Conservation (phyloP, 2,888 invertebrate genomes). For the Julus scandinavius region DNA sequence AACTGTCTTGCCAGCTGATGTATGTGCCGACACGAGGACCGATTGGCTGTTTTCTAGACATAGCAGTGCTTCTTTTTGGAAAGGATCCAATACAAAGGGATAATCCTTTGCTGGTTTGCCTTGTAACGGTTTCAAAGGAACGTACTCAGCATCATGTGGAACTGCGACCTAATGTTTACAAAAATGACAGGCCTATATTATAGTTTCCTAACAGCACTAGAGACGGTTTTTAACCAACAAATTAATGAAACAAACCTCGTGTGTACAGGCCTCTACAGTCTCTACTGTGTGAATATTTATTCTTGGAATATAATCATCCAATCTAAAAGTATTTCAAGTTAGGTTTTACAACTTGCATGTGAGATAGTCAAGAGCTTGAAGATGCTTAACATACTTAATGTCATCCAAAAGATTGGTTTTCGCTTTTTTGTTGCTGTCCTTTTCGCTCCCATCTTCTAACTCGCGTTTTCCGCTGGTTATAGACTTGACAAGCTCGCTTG, state of each 20-base stretch:
- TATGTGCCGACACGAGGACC: conserved; percentile 98
- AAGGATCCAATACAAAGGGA: conserved; percentile 94
- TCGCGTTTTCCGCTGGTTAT: conserved; percentile 48
- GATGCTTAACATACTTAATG: conserved; percentile 45
- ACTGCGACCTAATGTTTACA: conserved; percentile 72
- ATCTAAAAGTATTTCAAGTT: conserved; percentile 68
- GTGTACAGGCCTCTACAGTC: conserved; percentile 91
- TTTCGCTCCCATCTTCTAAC: conserved; percentile 61
- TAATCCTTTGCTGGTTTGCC: conserved; percentile 89
- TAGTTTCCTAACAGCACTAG: too few relatives aligned
- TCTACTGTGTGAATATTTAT: conserved; percentile 90
- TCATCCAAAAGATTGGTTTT: conserved; percentile 62
- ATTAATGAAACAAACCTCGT: conserved; percentile 76
- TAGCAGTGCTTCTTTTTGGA: conserved; percentile 95
- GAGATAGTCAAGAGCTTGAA: neutral
- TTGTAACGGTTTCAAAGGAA: conserved; percentile 71
- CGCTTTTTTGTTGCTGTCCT: conserved; percentile 61
- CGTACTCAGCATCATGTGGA: conserved; percentile 86
- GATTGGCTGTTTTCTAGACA: conserved; percentile 99
- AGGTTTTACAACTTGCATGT: neutral
- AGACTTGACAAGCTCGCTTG: conserved; percentile 12
- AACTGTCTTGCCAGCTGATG: conserved; percentile 99
- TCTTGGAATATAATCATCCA: conserved; percentile 80
- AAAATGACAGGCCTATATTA: neutral
- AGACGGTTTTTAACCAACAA: too few relatives aligned